phyloP scores from a whole-genome alignment of 2,888 invertebrate genomes.

The Dastarcus helophoroides region DNA sequence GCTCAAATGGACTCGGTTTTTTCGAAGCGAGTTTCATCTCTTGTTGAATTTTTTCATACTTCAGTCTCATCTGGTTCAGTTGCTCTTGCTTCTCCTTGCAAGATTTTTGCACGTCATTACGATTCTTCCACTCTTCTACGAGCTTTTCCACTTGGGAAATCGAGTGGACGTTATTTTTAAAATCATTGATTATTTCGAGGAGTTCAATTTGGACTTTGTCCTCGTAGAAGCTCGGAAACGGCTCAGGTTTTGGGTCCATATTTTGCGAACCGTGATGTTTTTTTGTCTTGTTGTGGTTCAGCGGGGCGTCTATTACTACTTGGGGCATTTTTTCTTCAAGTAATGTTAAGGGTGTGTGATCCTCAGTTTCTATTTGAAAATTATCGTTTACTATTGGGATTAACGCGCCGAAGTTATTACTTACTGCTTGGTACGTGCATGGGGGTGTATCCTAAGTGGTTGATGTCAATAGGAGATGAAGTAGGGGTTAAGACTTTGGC shows the following conservation, averaged over 20 bases:
- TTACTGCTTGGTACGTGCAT: too few relatives aligned
- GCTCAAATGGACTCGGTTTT: slow-evolving; percentile 69
- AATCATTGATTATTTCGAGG: slow-evolving; percentile 77
- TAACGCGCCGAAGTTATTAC: too few relatives aligned
- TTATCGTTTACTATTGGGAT: too few relatives aligned
- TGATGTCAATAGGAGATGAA: slow-evolving; percentile 15
- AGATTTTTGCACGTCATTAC: slow-evolving; percentile 78
- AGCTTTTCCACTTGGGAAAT: slow-evolving; percentile 75
- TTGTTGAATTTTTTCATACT: slow-evolving; percentile 73
- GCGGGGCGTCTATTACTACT: too few relatives aligned
- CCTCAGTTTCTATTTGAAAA: too few relatives aligned
- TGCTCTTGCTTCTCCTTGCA: slow-evolving; percentile 77
- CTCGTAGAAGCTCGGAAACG: too few relatives aligned
- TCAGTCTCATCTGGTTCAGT: slow-evolving; percentile 64
- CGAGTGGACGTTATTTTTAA: slow-evolving; percentile 78
- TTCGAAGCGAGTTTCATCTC: slow-evolving; percentile 64
- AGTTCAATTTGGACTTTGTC: slow-evolving; percentile 62
- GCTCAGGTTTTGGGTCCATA: too few relatives aligned
- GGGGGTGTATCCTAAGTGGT: slow-evolving; percentile 22
- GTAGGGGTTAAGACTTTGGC: too few relatives aligned
- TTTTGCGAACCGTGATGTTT: too few relatives aligned
- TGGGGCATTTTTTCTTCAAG: too few relatives aligned
- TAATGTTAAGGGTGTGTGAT: too few relatives aligned
- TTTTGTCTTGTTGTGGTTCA: too few relatives aligned
- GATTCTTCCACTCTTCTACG: slow-evolving; percentile 76